These are phyloP conservation scores for Glomeris maerens DNA, from an alignment of 1,140 invertebrate genomes.

Conservation along the genomic window DNA sequence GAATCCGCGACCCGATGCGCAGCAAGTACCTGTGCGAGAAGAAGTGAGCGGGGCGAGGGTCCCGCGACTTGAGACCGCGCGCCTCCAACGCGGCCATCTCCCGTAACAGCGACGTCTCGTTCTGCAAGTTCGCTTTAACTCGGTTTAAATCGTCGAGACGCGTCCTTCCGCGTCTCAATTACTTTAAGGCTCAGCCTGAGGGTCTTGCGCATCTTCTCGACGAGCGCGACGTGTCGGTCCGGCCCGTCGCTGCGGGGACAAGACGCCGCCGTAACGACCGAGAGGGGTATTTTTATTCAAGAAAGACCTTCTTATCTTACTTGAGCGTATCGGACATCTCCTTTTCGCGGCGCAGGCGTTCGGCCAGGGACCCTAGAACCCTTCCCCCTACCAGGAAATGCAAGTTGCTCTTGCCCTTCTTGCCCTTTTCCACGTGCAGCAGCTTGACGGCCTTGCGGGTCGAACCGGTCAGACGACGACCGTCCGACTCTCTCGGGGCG, in stretches of 20 bases:
- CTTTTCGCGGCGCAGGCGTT: neutral
- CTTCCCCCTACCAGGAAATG: conserved; percentile 55
- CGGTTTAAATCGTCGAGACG: too few relatives aligned
- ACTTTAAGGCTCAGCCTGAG: conserved; percentile 3
- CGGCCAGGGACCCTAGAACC: conserved; percentile 26
- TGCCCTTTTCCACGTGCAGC: conserved; percentile 49
- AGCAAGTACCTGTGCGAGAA: neutral
- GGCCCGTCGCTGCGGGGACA: neutral
- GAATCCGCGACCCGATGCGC: neutral
- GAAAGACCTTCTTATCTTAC: too few relatives aligned
- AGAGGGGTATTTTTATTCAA: too few relatives aligned
- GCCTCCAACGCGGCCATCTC: conserved; percentile 50
- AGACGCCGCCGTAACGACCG: too few relatives aligned
- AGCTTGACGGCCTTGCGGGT: conserved; percentile 45
- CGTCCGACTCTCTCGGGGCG: neutral
- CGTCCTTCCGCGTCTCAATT: too few relatives aligned
- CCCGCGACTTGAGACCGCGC: conserved; percentile 38
- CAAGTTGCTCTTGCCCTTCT: conserved; percentile 53
- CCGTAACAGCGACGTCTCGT: conserved; percentile 42
- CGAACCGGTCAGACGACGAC: neutral
- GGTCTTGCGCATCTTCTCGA: conserved; percentile 5
- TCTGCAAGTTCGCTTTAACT: conserved; percentile 31
- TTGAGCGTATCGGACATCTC: neutral
- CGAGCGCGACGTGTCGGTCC: conserved; percentile 7
- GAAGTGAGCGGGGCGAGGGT: conserved; percentile 24